phyloP scores from a whole-genome alignment of 2,888 invertebrate species.

The Oxycera nigricornis region DNA sequence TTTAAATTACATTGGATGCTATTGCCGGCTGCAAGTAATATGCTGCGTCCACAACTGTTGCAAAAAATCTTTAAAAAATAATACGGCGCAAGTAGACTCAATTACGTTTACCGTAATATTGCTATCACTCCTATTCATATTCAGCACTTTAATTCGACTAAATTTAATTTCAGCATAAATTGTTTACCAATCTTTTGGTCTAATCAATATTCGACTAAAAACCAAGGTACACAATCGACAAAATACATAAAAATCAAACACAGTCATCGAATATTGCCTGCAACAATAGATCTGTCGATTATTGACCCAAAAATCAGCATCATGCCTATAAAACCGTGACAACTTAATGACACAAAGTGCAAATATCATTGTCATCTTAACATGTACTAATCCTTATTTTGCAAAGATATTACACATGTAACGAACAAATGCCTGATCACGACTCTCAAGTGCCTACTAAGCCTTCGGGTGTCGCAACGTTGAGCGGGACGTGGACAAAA shows the following conservation, averaged over 20 bases:
- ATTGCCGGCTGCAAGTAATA: too few species aligned
- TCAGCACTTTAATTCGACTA: not conserved
- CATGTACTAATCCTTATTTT: not conserved
- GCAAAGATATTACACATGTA: not conserved
- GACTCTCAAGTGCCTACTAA: too few species aligned
- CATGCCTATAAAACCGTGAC: conserved; percentile 10
- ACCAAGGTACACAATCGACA: not conserved
- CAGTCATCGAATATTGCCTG: not conserved
- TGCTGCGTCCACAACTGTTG: too few species aligned
- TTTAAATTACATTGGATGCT: not conserved
- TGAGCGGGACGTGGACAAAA: not conserved
- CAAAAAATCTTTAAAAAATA: too few species aligned
- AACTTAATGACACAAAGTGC: conserved; percentile 28
- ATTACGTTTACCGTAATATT: not conserved
- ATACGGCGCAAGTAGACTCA: too few species aligned
- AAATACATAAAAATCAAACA: not conserved
- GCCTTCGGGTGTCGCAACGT: not conserved
- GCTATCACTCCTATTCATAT: not conserved
- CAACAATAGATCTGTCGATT: not conserved
- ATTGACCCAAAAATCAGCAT: not conserved
- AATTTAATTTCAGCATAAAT: not conserved
- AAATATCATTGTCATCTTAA: not conserved
- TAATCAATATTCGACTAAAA: conserved; percentile 1
- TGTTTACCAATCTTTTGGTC: conserved; percentile 4
- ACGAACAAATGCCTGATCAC: not conserved